Base-by-base conservation (phyloP, 2,888 invertebrate genomes). In the Salticus scenicus region DNA sequence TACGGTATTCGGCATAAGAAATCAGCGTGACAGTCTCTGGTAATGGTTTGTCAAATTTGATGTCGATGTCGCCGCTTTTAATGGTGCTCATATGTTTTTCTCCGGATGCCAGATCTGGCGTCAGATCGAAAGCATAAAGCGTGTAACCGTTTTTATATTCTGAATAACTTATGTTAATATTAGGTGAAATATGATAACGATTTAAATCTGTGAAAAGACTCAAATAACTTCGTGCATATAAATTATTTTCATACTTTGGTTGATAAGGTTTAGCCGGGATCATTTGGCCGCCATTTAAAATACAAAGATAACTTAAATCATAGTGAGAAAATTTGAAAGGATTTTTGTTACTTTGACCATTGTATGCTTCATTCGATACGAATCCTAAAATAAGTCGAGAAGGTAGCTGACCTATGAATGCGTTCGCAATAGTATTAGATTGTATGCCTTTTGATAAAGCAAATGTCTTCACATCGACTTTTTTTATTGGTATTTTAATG, bases 171-270 rank as follows among this genome's bases (percentile, higher is more conserved):
- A 76, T 82, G n/a, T 75, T 75, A 4, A 76, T 70, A 57, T 76
- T 71, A 20, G 37, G 70, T 0, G 17, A 14, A 33, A 42, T 70
- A 64, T 82, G 75, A 70, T 63, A 82, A 41, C 75, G 37, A 47
- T 66, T 66, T n/a, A 82, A 47, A 70, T 76, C 76, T 20, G 75
- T 81, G 31, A 82, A 82, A 0, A 82, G 27, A 64, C 51, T 76
- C 2, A 82, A 27, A 66, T 70, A 82, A 27, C 27, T 24, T 33
- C 82, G 10, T 17, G 66, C 64, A 66, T 82, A 82, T 47, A 42
- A 33, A 20, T 71, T 42, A 12, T 42, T 42, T 0, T 5, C 33
- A 20, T 70, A 78, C 37, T 33, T 12, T 0, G 70, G 78, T n/a
- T 71, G 47, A 37, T 27, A 76, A 0, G 78, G 77, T 63, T 42